Conservation (phyloP, 1,140 invertebrate genomes). For the Drosophila leontia region DNA sequence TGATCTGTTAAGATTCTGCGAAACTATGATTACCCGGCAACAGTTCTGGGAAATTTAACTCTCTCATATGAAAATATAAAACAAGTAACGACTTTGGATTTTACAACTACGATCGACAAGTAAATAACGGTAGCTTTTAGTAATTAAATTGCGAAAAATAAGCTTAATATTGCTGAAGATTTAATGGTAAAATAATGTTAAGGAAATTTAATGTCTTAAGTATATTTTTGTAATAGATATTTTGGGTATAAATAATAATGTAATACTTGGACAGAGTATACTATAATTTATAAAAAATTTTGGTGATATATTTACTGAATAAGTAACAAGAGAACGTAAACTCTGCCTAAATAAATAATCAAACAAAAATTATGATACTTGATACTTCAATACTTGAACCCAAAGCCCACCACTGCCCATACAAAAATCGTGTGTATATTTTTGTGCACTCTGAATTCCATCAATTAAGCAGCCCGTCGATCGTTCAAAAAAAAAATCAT, state of each 20-base stretch:
- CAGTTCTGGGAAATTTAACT: not conserved
- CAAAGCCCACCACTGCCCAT: not conserved
- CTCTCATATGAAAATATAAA: slow-evolving; percentile 1
- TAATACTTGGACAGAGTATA: not conserved
- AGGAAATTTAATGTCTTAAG: not conserved
- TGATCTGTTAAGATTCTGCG: slow-evolving; percentile 16
- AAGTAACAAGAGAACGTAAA: not conserved
- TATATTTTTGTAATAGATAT: not conserved
- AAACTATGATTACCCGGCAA: not conserved
- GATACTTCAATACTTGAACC: not conserved
- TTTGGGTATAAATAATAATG: not conserved
- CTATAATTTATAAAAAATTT: not conserved
- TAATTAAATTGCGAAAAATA: not conserved
- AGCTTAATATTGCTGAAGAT: not conserved
- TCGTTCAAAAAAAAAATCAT: slow-evolving; percentile 32
- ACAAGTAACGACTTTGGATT: not conserved
- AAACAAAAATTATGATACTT: not conserved
- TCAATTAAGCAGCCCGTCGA: slow-evolving; percentile 39
- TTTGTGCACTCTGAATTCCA: slow-evolving; percentile 35
- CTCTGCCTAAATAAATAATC: not conserved
- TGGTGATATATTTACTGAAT: not conserved
- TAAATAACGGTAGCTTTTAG: not conserved
- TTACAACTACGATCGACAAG: not conserved
- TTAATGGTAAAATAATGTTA: not conserved
- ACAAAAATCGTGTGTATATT: slow-evolving; percentile 5